Percentiles rank a stretch among this genome's conserved stretches.
These are phyloP conservation scores for Sinocyclocheilus anshuiensis DNA, from an alignment of 2,113 vertebrate genomes.

Conservation along the genomic window DNA sequence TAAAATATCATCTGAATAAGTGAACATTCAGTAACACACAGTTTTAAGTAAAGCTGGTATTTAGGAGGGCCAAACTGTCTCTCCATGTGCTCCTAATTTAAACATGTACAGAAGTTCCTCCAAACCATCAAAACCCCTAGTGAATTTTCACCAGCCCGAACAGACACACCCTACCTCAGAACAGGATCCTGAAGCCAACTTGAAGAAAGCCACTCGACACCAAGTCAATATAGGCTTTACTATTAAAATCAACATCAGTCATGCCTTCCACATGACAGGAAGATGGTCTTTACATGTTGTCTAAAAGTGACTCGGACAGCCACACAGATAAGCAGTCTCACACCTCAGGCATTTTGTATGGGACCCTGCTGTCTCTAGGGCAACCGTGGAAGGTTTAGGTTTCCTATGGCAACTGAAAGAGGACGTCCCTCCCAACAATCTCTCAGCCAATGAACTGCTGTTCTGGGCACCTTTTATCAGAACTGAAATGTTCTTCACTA, in stretches of 20 bases:
- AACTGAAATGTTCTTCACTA: not conserved
- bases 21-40: not conserved
- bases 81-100: not conserved
- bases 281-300: not conserved
- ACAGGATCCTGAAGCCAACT: not conserved
- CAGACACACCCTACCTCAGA: not conserved
- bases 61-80: not conserved
- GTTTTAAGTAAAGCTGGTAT: not conserved
- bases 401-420: slow-evolving; percentile 74
- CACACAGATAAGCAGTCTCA: slow-evolving; percentile 41
- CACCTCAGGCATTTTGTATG: slow-evolving; percentile 58
- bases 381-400: slow-evolving; percentile 72
- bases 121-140: slow-evolving; percentile 1
- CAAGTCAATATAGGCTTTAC: not conserved
- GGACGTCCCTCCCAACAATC: slow-evolving; percentile 57
- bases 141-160: not conserved
- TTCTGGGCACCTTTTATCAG: slow-evolving; percentile 59
- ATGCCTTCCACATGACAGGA: not conserved
- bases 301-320: slow-evolving; percentile 27
- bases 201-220: not conserved
- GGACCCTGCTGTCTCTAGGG: slow-evolving; percentile 74
- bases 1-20: not conserved
- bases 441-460: slow-evolving; percentile 63
- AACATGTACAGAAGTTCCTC: not conserved
- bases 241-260: not conserved